Base-by-base conservation (phyloP, 1,140 invertebrate genomes). In the Lepeophtheirus salmonis region DNA sequence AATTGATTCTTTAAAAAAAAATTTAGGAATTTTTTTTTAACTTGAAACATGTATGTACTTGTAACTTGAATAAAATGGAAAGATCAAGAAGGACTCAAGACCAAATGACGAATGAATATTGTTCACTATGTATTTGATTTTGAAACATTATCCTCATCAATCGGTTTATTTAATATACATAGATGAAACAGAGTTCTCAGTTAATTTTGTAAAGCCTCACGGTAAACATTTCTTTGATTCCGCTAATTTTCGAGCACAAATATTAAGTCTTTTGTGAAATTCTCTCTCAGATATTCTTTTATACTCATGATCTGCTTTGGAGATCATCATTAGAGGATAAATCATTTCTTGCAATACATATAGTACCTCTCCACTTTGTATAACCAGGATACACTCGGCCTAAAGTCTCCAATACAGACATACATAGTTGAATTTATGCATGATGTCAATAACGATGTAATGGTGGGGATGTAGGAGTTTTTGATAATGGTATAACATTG, bases 321-420 rank as follows among this genome's bases (percentile, higher is more conserved):
- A 57, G 55, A 57, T 41, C 23, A 57, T 2, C 55, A 57, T 57
- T 16, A 57, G n/a, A 21, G 55, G 21, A 25, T 57, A 25, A 17
- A 57, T 57, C 55, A 57, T 57, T 30, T 57, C 55, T 41, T 57
- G 55, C 2, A 57, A 2, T 17, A n/a, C n/a, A n/a, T n/a, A 57
- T 17, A 13, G 55, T 57, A 13, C 59, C 59, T n/a, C 59, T 12
- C 59, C 59, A 61, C n/a, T 52, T 61, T 13, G 59, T 61, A 25
- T 20, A 61, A 17, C 59, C 59, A 1, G 59, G 59, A 25, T 61
- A 52, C 16, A 61, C 51, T 24, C 25, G 16, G n/a, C n/a, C 23
- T n/a, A 61, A 22, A 17, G 25, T 23, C n/a, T 61, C 50, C 2
- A 61, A 17, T n/a, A 61, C 59, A 41, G 20, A 21, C 4, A 54